Evolutionary conservation across 2,113 vertebrate species (phyloP).

Genomic region (Rhombomys opimus): DNA sequence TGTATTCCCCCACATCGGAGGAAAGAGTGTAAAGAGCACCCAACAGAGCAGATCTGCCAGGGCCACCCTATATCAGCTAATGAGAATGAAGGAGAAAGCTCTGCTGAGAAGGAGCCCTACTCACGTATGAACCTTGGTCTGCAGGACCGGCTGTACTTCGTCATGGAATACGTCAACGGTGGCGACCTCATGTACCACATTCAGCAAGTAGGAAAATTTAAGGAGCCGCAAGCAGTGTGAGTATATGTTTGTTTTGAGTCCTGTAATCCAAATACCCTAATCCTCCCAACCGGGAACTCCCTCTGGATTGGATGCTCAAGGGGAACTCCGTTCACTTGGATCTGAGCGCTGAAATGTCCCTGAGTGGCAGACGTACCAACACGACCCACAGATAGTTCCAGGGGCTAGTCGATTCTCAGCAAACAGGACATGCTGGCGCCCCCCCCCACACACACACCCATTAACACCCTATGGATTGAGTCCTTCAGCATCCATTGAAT

Average conservation of each 20-base stretch:
- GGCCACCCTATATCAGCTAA: accelerated
- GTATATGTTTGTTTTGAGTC: conserved; percentile 69
- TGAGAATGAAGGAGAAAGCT: accelerated
- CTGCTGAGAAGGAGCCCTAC: accelerated
- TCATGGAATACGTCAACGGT: conserved; percentile 99
- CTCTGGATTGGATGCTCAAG: neutral
- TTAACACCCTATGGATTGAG: accelerated
- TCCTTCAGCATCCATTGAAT: accelerated
- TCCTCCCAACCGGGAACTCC: neutral
- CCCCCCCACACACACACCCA: accelerated
- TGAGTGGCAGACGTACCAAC: accelerated
- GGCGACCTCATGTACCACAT: conserved; percentile 99
- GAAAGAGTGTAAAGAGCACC: too few species aligned
- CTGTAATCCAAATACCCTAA: neutral
- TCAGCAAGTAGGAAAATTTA: conserved; percentile 98
- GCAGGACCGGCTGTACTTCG: conserved; percentile 98
- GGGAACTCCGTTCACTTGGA: accelerated
- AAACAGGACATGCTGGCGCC: accelerated
- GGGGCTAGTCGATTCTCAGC: neutral
- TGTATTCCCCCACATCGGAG: neutral
- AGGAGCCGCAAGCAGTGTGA: conserved; percentile 99
- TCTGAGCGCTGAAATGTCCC: accelerated
- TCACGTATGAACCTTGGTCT: neutral
- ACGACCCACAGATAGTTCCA: neutral
- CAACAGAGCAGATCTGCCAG: accelerated